Base-by-base conservation (phyloP, 2,797 vertebrate species). In the Babyrousa celebensis region DNA sequence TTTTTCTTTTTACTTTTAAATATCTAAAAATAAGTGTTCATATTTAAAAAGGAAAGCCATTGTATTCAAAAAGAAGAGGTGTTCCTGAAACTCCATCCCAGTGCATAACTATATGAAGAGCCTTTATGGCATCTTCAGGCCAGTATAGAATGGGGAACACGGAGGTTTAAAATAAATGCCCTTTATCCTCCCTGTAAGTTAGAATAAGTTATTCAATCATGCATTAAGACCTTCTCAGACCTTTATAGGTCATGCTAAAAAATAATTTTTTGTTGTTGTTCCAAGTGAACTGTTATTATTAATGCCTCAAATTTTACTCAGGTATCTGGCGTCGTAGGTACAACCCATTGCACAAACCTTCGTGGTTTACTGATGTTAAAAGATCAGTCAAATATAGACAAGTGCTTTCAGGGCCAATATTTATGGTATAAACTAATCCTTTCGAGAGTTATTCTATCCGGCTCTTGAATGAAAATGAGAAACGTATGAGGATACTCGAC, bases 211-310 rank as follows among this genome's bases (percentile, higher is more conserved):
- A 89, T 58, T 92, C 88, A 90, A 48, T 91, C 93, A 97, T 43
- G 94, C 94, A 95, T 86, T 92, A 85, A 96, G 94, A 98, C 94
- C 83, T 92, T 94, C 92, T 90, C 97, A 95, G 96, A 95, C 88
- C 77, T 97, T 98, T 96, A 95, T 93, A 98, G 96, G 97, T 97
- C 96, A 97, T 91, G 97, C 65, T 1, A 94, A 92, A 92, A 63
- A 16, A 6, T 29, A 96, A 25, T 36, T 12, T 48, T 43, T 43
- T n/a, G 4, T 29, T 52, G 23, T n/a, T 87, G 36, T 87, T 90
- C 32, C 89, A 95, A 92, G 20, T 90, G 70, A 95, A 93, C 48
- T 85, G 52, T 70, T 89, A 75, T 67, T 63, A 80, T 65, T 32
- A 92, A 87, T 71, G 74, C n/a, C 62, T 96, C 75, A 58, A 92